Conservation (phyloP, 2,113 vertebrate species). For the Vombatus ursinus region DNA sequence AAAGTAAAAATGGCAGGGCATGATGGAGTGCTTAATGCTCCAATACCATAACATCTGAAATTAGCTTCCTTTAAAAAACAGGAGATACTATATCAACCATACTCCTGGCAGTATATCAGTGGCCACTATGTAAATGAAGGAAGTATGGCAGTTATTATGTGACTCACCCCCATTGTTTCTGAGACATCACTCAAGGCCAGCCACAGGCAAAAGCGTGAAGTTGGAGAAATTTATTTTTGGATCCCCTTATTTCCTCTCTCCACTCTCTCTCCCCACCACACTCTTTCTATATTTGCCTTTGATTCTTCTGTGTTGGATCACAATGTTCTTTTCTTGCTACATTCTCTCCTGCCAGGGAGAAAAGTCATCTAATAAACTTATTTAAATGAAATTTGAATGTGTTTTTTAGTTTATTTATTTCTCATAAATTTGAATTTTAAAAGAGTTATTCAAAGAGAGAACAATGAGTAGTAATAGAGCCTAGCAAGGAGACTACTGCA, state of each 20-base stretch:
- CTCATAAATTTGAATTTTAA: background rate
- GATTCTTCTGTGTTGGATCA: background rate
- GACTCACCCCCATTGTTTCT: background rate
- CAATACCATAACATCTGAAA: background rate
- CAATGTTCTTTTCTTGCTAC: background rate
- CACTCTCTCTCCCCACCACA: accelerated
- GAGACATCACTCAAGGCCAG: background rate
- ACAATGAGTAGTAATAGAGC: background rate
- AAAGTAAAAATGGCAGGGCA: background rate
- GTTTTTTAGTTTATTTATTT: background rate
- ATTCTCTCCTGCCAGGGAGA: background rate
- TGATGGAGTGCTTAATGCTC: background rate
- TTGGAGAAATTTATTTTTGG: background rate
- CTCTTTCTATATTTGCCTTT: background rate
- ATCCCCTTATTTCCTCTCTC: background rate
- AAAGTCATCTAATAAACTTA: background rate
- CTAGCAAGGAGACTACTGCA: background rate
- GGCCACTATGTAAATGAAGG: background rate
- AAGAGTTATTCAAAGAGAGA: background rate
- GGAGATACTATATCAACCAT: background rate
- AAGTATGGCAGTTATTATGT: background rate
- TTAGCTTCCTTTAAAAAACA: background rate
- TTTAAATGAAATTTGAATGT: background rate
- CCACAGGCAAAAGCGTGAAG: background rate
- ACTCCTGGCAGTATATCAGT: background rate